A percentile compares a stretch with the other conserved stretches of the same genome.
These are phyloP conservation scores for Eupristina koningsbergeri DNA, from an alignment of 1,140 invertebrate species.

Conservation along the genomic window DNA sequence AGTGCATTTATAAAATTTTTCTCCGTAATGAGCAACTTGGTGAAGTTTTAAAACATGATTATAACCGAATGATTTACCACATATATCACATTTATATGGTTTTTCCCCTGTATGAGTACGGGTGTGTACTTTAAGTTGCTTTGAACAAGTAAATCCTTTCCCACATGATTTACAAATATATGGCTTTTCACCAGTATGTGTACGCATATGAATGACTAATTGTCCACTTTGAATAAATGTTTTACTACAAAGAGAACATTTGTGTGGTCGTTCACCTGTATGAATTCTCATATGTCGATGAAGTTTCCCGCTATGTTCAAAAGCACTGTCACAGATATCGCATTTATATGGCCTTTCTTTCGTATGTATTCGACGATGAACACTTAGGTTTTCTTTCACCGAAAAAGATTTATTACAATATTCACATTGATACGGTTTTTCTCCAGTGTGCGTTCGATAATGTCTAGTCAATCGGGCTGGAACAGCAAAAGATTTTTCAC, in stretches of 20 bases:
- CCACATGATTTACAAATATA: slow-evolving; percentile 90
- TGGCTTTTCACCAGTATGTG: slow-evolving; percentile 92
- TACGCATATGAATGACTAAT: slow-evolving; percentile 87
- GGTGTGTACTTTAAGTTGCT: slow-evolving; percentile 90
- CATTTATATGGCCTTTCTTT: slow-evolving; percentile 90
- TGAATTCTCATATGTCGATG: slow-evolving; percentile 94
- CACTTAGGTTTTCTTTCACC: slow-evolving; percentile 92
- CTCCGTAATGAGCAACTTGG: slow-evolving; percentile 91
- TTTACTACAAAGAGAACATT: slow-evolving; percentile 92
- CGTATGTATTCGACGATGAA: slow-evolving; percentile 92
- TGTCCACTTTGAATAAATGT: slow-evolving; percentile 93
- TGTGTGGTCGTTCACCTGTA: slow-evolving; percentile 93
- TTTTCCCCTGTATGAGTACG: slow-evolving; percentile 90
- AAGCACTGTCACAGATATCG: slow-evolving; percentile 90
- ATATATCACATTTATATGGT: slow-evolving; percentile 82
- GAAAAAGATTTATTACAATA: slow-evolving; percentile 94
- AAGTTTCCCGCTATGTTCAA: slow-evolving; percentile 93
- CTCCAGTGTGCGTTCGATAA: slow-evolving; percentile 91
- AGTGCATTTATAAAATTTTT: slow-evolving; percentile 93
- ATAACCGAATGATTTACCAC: slow-evolving; percentile 89
- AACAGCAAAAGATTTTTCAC: slow-evolving; percentile 92
- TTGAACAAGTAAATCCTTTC: slow-evolving; percentile 92
- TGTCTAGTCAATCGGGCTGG: slow-evolving; percentile 92
- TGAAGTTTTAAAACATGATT: slow-evolving; percentile 91
- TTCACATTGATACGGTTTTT: slow-evolving; percentile 90